phyloP scores from a whole-genome alignment of 2,113 vertebrate genomes.

The Thermophis baileyi region DNA sequence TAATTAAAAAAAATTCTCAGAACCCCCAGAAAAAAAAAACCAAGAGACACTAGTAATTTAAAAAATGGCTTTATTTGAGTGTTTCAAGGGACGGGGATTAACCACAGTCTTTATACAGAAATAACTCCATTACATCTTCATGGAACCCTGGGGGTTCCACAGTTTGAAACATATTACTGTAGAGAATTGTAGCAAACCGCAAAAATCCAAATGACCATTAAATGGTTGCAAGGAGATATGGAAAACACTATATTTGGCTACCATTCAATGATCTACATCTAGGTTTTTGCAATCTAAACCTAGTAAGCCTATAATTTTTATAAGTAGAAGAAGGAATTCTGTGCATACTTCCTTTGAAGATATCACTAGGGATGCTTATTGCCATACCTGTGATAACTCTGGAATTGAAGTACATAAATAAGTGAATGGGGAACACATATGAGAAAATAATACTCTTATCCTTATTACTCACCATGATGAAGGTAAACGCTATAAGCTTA shows the following conservation, averaged over 20 bases:
- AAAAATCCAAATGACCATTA: not conserved
- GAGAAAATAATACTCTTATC: not conserved
- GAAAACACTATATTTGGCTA: not conserved
- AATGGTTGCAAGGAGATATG: not conserved
- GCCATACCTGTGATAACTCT: not conserved
- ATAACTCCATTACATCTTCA: not conserved
- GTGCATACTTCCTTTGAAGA: not conserved
- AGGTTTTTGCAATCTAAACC: not conserved
- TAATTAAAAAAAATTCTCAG: not conserved
- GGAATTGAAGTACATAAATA: not conserved
- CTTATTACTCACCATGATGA: not conserved
- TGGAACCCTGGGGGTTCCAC: not conserved
- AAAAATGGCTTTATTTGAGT: not conserved
- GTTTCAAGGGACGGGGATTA: not conserved
- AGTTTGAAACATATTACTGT: not conserved
- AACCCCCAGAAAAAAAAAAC: not conserved
- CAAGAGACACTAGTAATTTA: not conserved
- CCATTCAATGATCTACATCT: not conserved
- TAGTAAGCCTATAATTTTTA: not conserved
- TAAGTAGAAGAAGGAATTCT: not conserved
- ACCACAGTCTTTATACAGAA: not conserved
- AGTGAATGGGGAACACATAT: not conserved
- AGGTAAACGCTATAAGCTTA: not conserved
- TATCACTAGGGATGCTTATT: not conserved
- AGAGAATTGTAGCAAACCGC: not conserved